Conservation (phyloP, 2,888 invertebrate genomes). For the Volucella inflata region DNA sequence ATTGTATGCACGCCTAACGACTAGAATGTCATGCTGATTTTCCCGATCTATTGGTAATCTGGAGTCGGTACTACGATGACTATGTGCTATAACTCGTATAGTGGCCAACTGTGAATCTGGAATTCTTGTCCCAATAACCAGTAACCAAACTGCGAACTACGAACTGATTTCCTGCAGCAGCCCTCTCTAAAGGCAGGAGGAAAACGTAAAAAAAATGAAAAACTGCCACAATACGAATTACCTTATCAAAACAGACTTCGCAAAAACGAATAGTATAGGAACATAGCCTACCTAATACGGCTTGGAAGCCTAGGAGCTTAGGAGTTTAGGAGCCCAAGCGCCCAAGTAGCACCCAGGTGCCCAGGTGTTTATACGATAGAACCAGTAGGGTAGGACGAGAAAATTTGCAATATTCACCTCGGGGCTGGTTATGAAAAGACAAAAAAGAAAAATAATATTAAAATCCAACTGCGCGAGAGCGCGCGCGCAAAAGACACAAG, state of each 20-base stretch:
- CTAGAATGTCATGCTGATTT: conserved; percentile 71
- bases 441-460: conserved; percentile 25
- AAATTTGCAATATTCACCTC: conserved; percentile 74
- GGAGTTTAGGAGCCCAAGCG: conserved; percentile 36
- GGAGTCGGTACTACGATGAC: too few relatives aligned
- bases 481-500: too few relatives aligned
- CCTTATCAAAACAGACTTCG: conserved; percentile 28
- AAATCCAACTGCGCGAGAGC: conserved; percentile 15
- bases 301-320: too few relatives aligned
- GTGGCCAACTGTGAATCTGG: conserved; percentile 68
- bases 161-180: conserved; percentile 14
- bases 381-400: conserved; percentile 69
- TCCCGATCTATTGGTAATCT: not conserved
- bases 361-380: conserved; percentile 33
- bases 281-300: too few relatives aligned
- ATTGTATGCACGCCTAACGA: conserved; percentile 9
- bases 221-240: conserved; percentile 63
- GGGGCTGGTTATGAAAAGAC: conserved; percentile 61
- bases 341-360: conserved; percentile 13
- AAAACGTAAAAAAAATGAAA: conserved; percentile 41
- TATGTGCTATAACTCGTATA: not conserved
- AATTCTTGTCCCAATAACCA: conserved; percentile 64
- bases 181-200: conserved; percentile 6
- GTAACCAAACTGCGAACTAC: conserved; percentile 11
- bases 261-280: too few relatives aligned